phyloP scores from a whole-genome alignment of 2,797 vertebrate genomes.

The Rhinoraja longicauda region DNA sequence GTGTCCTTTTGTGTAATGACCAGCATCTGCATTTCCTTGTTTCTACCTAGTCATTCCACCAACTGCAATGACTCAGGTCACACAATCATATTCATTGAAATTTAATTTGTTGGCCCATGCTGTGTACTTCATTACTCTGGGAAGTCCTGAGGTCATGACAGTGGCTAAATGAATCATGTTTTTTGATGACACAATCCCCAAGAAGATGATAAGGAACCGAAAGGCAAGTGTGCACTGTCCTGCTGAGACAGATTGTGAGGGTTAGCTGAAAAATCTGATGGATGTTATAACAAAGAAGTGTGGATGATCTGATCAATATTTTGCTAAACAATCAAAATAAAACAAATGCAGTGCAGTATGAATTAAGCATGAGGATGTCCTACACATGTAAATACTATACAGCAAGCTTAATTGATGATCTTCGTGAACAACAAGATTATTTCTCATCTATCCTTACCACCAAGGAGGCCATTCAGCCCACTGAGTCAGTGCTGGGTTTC shows the following conservation, averaged over 20 bases:
- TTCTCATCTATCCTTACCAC: too few relatives aligned
- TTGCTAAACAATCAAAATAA: not conserved
- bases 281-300: too few relatives aligned
- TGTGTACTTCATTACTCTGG: not conserved
- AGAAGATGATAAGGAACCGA: not conserved
- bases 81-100: not conserved
- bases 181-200: not conserved
- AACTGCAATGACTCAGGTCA: too few relatives aligned
- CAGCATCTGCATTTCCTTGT: too few relatives aligned
- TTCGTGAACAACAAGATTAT: not conserved
- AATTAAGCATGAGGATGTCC: not conserved
- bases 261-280: not conserved
- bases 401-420: not conserved
- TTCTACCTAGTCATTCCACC: too few relatives aligned
- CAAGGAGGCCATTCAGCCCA: too few relatives aligned
- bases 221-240: not conserved
- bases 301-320: not conserved
- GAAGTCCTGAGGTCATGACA: not conserved
- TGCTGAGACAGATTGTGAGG: not conserved
- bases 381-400: not conserved
- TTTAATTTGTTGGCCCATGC: not conserved
- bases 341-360: not conserved
- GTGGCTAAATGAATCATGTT: not conserved
- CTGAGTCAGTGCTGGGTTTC: too few relatives aligned
- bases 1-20: too few relatives aligned